phyloP scores from a whole-genome alignment of 2,797 vertebrate genomes.

The Gymnothorax reevesii region DNA sequence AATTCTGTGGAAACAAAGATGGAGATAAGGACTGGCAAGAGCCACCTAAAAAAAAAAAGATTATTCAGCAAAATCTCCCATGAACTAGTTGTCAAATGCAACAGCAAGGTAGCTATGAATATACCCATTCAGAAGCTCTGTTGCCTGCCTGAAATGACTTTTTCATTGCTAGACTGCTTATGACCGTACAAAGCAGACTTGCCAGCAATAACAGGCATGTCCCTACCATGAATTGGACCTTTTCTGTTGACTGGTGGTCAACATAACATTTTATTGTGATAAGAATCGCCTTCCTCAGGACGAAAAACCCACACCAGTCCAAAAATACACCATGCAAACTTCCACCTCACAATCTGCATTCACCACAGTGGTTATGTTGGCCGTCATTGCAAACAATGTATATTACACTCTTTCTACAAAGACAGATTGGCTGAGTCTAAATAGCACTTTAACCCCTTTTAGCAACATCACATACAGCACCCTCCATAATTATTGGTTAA shows the following conservation, averaged over 20 bases:
- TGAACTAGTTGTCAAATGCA: not conserved
- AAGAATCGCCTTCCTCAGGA: conserved; percentile 49
- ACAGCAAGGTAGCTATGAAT: not conserved
- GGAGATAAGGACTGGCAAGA: not conserved
- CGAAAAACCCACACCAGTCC: conserved; percentile 31
- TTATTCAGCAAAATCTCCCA: not conserved
- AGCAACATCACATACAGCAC: not conserved
- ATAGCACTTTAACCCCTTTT: not conserved
- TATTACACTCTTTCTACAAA: not conserved
- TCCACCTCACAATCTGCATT: not conserved
- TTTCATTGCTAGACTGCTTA: conserved; percentile 24
- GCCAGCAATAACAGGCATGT: conserved; percentile 42
- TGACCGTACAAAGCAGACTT: conserved; percentile 29
- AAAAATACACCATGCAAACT: conserved; percentile 41
- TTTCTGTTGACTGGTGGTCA: conserved; percentile 14
- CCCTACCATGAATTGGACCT: conserved; percentile 21
- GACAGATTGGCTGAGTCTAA: not conserved
- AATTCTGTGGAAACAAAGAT: too few species aligned
- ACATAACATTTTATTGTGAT: conserved; percentile 30
- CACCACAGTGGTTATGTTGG: not conserved
- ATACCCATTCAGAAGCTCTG: conserved; percentile 25
- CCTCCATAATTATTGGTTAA: too few species aligned
- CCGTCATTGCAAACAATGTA: not conserved
- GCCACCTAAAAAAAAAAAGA: not conserved
- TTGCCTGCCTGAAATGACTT: not conserved